Evolutionary conservation across 2,888 invertebrate genomes (phyloP), one percentile per base, ranked within the genome.

Genomic region (Cyaniris semiargus): DNA sequence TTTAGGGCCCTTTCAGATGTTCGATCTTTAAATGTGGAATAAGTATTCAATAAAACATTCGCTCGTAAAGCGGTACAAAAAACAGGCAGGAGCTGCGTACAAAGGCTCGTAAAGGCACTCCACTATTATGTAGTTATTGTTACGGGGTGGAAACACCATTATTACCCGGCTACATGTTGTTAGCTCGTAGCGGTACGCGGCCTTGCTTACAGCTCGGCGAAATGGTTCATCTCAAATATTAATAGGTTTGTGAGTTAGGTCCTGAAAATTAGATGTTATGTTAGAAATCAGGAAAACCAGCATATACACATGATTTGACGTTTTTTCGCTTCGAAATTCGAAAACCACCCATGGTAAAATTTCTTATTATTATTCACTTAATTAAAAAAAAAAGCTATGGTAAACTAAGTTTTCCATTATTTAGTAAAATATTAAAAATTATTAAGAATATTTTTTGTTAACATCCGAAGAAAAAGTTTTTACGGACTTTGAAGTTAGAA

Each of bases 61-160:
- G 82, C 85, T 85, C 89, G 85, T 92, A 92, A 92, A 92, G 84
- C 82, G 84, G 83, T 84, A 85, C 81, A 86, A 93, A 94, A 92
- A 92, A 93, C 87, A 86, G 90, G 91, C 92, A 89, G 93, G 86
- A 92, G 91, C 92, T 90, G 90, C 90, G 90, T 86, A 93, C 93
- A 94, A 94, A 94, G 94, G 94, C 92, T 94, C 93, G 91, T 93
- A 93, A 93, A 94, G 91, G 90, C 92, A 88, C 92, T 93, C 89
- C 86, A 92, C 93, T 94, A 93, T 93, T 93, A 93, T 92, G 93
- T 92, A 92, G 92, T 93, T 94, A 93, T 93, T 93, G 93, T 93
- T 93, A 93, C 92, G 86, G 92, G 88, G 92, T 94, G 93, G 91
- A 93, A 94, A 93, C 92, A 93, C 94, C 91, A 92, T 93, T 93